phyloP scores from a whole-genome alignment of 2,888 invertebrate species.

The Dysmachus trigonus region DNA sequence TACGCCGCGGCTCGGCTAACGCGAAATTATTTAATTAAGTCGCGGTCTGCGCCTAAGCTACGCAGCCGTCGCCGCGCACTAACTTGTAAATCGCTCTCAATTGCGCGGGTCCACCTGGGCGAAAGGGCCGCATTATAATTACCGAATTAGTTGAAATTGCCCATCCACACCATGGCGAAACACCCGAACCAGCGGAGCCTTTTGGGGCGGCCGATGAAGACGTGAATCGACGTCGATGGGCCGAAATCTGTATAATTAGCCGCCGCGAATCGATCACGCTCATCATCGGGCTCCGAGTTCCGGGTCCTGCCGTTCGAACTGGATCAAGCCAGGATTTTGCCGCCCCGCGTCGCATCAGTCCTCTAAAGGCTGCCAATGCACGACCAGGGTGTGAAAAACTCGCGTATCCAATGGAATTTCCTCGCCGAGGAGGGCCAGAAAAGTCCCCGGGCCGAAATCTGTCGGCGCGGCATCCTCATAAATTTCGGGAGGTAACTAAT shows the following conservation, averaged over 20 bases:
- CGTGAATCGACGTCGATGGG: background rate
- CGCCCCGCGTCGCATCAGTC: background rate
- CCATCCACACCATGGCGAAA: conserved; percentile 21
- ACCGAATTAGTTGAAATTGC: conserved; percentile 32
- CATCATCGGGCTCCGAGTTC: conserved; percentile 41
- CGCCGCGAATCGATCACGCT: conserved; percentile 46
- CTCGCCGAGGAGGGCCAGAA: background rate
- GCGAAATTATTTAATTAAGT: conserved; percentile 26
- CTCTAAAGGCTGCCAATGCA: background rate
- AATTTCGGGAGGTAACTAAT: conserved; percentile 39
- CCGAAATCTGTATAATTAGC: conserved; percentile 35
- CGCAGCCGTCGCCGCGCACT: background rate
- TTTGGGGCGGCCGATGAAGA: conserved; percentile 16
- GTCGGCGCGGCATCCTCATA: conserved; percentile 5
- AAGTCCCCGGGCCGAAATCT: background rate
- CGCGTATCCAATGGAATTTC: conserved; percentile 41
- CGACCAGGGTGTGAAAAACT: conserved; percentile 23
- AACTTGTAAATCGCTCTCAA: conserved; percentile 8
- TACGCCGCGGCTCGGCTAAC: background rate
- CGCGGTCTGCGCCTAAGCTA: background rate
- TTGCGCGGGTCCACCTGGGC: background rate
- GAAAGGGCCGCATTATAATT: conserved; percentile 12
- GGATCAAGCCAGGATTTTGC: background rate
- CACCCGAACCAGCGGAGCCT: background rate
- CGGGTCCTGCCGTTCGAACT: conserved; percentile 13